phyloP scores from a whole-genome alignment of 2,797 vertebrate species.

The Pteropus rufus region DNA sequence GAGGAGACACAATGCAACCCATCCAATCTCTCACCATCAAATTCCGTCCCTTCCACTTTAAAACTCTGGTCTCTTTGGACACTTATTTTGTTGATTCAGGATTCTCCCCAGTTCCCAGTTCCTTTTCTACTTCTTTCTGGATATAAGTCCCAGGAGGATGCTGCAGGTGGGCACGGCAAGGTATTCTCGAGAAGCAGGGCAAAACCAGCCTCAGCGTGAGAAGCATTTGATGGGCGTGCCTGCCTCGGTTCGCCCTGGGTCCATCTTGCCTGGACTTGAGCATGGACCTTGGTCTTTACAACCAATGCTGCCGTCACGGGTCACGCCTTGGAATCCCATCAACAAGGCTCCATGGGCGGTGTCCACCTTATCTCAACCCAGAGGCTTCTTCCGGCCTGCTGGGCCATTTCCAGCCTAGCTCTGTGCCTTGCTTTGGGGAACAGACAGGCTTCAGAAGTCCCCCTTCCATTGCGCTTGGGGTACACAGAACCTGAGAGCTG shows the following conservation, averaged over 20 bases:
- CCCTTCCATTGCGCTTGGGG: background rate
- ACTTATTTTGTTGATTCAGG: background rate
- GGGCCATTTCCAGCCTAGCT: background rate
- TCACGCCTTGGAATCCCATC: too few species aligned
- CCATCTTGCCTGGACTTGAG: background rate
- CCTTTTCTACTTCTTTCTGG: background rate
- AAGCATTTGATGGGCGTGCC: background rate
- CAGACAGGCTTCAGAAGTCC: background rate
- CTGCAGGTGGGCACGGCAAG: accelerated
- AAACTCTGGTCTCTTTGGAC: background rate
- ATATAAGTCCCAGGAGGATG: background rate
- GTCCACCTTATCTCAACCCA: background rate
- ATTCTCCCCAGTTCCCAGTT: accelerated
- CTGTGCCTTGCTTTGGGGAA: background rate
- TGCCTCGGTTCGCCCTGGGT: too few species aligned
- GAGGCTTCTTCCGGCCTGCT: background rate
- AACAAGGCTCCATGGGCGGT: accelerated
- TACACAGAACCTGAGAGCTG: background rate
- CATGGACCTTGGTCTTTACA: background rate
- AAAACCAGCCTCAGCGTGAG: background rate
- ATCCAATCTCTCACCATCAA: background rate
- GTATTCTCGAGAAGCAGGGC: background rate
- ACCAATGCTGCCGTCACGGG: background rate
- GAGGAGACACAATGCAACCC: background rate
- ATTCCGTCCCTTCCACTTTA: background rate